Base-by-base conservation (phyloP, 2,888 invertebrate species). In the Phortica okadai region DNA sequence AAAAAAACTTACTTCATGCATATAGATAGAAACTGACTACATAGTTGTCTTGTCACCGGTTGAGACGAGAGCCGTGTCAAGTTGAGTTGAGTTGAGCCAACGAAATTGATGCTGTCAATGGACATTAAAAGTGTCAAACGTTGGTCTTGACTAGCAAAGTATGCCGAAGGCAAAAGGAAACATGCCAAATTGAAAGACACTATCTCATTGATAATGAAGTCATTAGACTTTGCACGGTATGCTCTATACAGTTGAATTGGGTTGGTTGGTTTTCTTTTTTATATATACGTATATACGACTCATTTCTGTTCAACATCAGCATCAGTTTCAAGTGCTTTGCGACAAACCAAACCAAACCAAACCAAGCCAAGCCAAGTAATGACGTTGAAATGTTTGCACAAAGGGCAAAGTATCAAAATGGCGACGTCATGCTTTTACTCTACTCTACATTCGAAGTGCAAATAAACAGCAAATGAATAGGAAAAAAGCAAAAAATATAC, bases 181-280 rank as follows among this genome's bases (percentile, higher is more conserved):
- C 54, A 41, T 54, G 56, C 56, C 70, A 72, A 72, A 72, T 72
- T 33, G 70, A 56, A 72, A 72, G 70, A 72, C 16, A 33, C 70
- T 56, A 45, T 69, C 56, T 54, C 70, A 56, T 72, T 72, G 70
- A 54, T 54, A 72, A 72, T 72, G 70, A 72, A 72, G 56, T 72
- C 70, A 72, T 72, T 72, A 72, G 70, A 56, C 54, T n/a, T 45
- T 42, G 10, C 42, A 21, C 1, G n/a, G 8, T n/a, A n/a, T 8
- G 5, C 59, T 6, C 59, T 59, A 25, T 21, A 25, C 62, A 42
- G 11, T 33, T 64, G 7, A 33, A 6, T 56, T 33, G 14, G 2
- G 50, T 70, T 70, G 33, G 33, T 33, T 33, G 33, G 33, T 21
- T 21, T 54, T 25, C 54, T 21, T 16, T 69, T 50, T n/a, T 16